Evolutionary conservation across 1,140 invertebrate genomes (phyloP).

Genomic region (Anastrepha obliqua): DNA sequence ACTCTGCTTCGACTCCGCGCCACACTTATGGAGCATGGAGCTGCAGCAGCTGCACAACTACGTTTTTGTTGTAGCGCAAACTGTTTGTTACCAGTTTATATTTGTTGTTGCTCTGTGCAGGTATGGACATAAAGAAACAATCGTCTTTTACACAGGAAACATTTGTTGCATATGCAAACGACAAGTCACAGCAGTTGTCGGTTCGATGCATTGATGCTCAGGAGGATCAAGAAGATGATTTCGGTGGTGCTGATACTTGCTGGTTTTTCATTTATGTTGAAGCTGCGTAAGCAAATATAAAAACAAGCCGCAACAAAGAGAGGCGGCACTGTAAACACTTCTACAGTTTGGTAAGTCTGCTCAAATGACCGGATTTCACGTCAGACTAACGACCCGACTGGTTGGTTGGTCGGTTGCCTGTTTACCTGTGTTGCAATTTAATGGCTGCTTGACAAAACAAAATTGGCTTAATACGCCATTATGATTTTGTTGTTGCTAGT

Average conservation of each 20-base stretch:
- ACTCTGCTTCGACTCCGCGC: not conserved
- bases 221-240: not conserved
- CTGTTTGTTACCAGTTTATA: not conserved
- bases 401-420: not conserved
- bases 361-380: not conserved
- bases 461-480: slow-evolving; percentile 51
- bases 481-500: slow-evolving; percentile 27
- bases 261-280: not conserved
- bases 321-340: not conserved
- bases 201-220: not conserved
- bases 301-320: not conserved
- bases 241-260: not conserved
- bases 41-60: not conserved
- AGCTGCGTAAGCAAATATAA: not conserved
- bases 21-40: not conserved
- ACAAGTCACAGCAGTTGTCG: slow-evolving; percentile 40
- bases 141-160: slow-evolving; percentile 24
- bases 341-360: not conserved
- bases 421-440: slow-evolving; percentile 32
- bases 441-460: slow-evolving; percentile 52
- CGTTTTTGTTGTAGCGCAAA: not conserved
- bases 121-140: slow-evolving; percentile 21
- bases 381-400: not conserved
- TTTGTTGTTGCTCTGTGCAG: slow-evolving; percentile 23
- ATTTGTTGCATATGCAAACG: slow-evolving; percentile 50